Conservation (phyloP, 1,140 invertebrate genomes). For the Atta colombica region DNA sequence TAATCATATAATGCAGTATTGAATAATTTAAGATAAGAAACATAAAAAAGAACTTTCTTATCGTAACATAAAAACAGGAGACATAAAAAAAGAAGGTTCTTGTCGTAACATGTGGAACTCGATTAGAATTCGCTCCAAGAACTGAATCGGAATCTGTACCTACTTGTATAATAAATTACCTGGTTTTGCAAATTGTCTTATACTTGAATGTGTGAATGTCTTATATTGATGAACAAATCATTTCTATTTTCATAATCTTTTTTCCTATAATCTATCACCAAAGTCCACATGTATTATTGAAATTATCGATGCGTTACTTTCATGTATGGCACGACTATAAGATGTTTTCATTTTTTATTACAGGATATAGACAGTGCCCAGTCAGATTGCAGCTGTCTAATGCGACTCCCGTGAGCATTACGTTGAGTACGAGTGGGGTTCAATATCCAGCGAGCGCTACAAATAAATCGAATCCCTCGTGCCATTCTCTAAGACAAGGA, state of each 20-base stretch:
- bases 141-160: background rate
- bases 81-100: too few relatives aligned
- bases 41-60: background rate
- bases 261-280: background rate
- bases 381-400: conserved; percentile 86
- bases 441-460: conserved; percentile 68
- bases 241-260: background rate
- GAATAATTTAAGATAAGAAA: background rate
- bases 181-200: background rate
- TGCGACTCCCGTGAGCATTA: conserved; percentile 85
- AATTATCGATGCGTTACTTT: background rate
- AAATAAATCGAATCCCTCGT: conserved; percentile 70
- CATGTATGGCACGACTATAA: conserved; percentile 8
- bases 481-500: conserved; percentile 58
- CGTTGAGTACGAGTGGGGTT: conserved; percentile 77
- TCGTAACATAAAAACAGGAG: too few relatives aligned
- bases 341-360: conserved; percentile 54
- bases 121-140: background rate
- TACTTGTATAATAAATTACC: conserved; percentile 17
- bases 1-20: conserved; percentile 12
- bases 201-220: background rate
- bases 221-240: background rate
- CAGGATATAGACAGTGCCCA: conserved; percentile 86
- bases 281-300: conserved; percentile 9
- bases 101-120: conserved; percentile 1